Percentiles rank a stretch among this genome's conserved stretches.
Conservation (phyloP, 2,113 vertebrate genomes). For the Pholis gunnellus region DNA sequence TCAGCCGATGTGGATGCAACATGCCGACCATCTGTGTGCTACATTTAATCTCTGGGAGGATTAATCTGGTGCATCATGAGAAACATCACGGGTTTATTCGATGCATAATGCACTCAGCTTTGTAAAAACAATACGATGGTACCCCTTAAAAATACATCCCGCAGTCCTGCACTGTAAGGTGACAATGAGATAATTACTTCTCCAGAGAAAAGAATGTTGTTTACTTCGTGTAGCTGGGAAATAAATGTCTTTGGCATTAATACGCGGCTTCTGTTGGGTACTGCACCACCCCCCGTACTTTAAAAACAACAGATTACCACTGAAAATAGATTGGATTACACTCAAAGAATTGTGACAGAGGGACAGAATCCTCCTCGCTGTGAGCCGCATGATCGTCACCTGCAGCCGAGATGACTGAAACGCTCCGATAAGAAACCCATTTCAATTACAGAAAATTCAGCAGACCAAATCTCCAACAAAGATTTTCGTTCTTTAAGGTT, state of each 20-base stretch:
- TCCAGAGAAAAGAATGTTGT: constrained; percentile 28
- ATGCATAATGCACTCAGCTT: constrained; percentile 11
- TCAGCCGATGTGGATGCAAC: constrained; percentile 61
- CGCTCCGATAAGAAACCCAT: background rate
- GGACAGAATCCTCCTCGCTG: constrained; percentile 11
- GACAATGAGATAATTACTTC: constrained; percentile 25
- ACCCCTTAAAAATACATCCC: constrained; percentile 10
- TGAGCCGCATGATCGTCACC: constrained; percentile 9
- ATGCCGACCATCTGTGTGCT: constrained; percentile 75
- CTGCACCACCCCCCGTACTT: constrained; percentile 9
- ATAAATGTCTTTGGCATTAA: constrained; percentile 47
- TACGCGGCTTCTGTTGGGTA: constrained; percentile 13
- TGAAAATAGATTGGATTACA: constrained; percentile 60
- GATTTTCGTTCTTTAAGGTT: constrained; percentile 8
- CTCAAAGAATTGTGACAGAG: constrained; percentile 34
- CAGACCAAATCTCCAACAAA: constrained; percentile 2
- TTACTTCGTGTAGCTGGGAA: constrained; percentile 38
- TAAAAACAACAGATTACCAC: constrained; percentile 55
- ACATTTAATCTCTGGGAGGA: constrained; percentile 72
- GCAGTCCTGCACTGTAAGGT: constrained; percentile 12
- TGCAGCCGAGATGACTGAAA: constrained; percentile 13
- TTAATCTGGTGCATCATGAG: constrained; percentile 59
- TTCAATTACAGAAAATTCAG: constrained; percentile 19
- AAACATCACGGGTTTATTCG: constrained; percentile 45
- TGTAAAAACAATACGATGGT: constrained; percentile 1